A percentile compares a stretch with the other conserved stretches of the same genome.
phyloP scores from a whole-genome alignment of 2,797 vertebrate genomes.

The Lates japonicus region DNA sequence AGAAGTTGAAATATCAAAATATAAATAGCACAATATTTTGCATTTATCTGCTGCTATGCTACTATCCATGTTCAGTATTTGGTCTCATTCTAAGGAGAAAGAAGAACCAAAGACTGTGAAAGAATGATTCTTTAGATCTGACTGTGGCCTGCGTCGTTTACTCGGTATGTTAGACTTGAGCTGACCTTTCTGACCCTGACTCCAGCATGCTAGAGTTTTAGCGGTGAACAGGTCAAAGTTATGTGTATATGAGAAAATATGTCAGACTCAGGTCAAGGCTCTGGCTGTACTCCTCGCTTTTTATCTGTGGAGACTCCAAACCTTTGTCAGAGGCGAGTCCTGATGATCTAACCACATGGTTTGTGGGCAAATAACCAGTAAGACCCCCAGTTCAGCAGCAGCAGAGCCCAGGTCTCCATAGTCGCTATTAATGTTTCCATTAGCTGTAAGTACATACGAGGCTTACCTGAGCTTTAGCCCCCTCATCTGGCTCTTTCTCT shows the following conservation, averaged over 20 bases:
- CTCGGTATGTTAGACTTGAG: not conserved
- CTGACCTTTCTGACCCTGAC: conserved; percentile 17
- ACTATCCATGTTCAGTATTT: too few relatives aligned
- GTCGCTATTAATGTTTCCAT: conserved; percentile 67
- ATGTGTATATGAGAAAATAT: not conserved
- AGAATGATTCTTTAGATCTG: not conserved
- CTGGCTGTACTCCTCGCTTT: conserved; percentile 8
- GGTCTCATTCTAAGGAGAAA: not conserved
- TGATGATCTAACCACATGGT: conserved; percentile 44
- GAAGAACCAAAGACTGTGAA: not conserved
- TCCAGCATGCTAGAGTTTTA: conserved; percentile 12
- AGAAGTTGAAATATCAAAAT: not conserved
- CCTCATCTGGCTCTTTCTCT: conserved; percentile 43
- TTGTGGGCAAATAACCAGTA: conserved; percentile 26
- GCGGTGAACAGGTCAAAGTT: conserved; percentile 15
- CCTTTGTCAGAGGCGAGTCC: conserved; percentile 16
- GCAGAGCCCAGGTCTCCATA: conserved; percentile 26
- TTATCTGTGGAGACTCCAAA: conserved; percentile 40
- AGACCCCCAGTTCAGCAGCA: conserved; percentile 45
- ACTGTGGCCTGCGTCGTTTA: conserved; percentile 12
- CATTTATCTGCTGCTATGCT: not conserved
- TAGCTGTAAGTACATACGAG: conserved; percentile 38
- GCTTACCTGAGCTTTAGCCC: conserved; percentile 69
- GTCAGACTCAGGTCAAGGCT: conserved; percentile 1
- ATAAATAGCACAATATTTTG: not conserved